Evolutionary conservation across 1,140 invertebrate genomes (phyloP).

Genomic region (Carposina sasakii): DNA sequence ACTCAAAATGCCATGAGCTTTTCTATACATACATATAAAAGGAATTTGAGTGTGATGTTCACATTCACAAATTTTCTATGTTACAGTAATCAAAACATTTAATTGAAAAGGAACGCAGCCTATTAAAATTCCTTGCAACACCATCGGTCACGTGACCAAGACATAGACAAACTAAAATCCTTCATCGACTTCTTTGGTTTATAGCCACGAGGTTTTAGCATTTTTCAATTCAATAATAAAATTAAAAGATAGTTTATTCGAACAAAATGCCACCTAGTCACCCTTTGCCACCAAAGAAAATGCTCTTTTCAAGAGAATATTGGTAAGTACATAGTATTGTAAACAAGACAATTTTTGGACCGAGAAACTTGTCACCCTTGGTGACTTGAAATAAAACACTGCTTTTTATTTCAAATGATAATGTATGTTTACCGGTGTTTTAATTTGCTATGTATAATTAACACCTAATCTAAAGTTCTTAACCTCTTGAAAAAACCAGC

Average conservation of each 20-base stretch:
- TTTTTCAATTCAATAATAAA: slow-evolving; percentile 75
- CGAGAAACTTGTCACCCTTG: slow-evolving; percentile 50
- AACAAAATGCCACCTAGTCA: slow-evolving; percentile 91
- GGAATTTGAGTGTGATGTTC: too few species aligned
- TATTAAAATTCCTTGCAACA: too few species aligned
- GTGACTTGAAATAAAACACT: slow-evolving; percentile 43
- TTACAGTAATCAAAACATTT: too few species aligned
- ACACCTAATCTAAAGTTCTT: too few species aligned
- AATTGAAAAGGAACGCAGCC: too few species aligned
- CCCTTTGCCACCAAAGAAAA: slow-evolving; percentile 99
- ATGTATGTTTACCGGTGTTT: too few species aligned
- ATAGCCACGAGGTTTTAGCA: slow-evolving; percentile 83
- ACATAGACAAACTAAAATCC: slow-evolving; percentile 52
- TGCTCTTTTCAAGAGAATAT: slow-evolving; percentile 98
- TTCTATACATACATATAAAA: too few species aligned
- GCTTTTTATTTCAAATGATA: slow-evolving; percentile 24
- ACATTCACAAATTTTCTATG: too few species aligned
- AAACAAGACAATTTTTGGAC: slow-evolving; percentile 61
- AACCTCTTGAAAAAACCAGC: too few species aligned
- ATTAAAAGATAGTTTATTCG: slow-evolving; percentile 74
- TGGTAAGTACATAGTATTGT: slow-evolving; percentile 89
- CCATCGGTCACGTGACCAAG: slow-evolving; percentile 49
- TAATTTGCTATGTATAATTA: too few species aligned
- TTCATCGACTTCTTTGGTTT: slow-evolving; percentile 83
- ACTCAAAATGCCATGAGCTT: too few species aligned